phyloP scores from a whole-genome alignment of 2,113 vertebrate species.

The Syrrhaptes paradoxus region DNA sequence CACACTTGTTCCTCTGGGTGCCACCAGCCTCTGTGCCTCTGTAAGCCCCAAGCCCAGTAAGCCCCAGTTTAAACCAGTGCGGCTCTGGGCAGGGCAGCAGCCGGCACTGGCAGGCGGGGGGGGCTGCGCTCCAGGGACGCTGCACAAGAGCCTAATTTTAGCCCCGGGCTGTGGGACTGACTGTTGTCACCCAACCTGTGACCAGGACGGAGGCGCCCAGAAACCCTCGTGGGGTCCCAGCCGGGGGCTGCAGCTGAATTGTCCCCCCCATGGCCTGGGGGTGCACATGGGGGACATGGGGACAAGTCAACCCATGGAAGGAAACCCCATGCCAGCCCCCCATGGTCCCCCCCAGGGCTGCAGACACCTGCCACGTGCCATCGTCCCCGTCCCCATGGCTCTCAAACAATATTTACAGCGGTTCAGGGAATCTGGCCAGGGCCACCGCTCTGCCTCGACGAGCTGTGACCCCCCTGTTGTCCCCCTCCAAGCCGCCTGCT shows the following conservation, averaged over 20 bases:
- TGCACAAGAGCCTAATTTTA: slow-evolving; percentile 20
- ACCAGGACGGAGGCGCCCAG: background rate
- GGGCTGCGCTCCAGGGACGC: background rate
- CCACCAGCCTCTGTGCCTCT: rapidly evolving
- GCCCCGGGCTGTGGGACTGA: background rate
- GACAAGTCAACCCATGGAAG: background rate
- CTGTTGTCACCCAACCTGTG: background rate
- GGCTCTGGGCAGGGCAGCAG: rapidly evolving
- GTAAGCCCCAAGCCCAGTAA: background rate
- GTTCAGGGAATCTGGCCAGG: background rate
- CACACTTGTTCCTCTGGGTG: background rate
- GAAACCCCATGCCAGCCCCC: background rate
- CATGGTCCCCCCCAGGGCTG: rapidly evolving
- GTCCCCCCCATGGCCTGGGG: background rate
- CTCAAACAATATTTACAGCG: slow-evolving; percentile 42
- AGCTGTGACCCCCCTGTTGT: background rate
- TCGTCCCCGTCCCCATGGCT: slow-evolving; percentile 36
- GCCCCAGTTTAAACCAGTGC: background rate
- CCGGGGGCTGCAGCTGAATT: background rate
- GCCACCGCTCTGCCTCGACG: background rate
- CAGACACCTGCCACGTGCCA: slow-evolving; percentile 40
- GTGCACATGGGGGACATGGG: background rate
- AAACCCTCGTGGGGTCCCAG: background rate
- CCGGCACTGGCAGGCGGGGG: rapidly evolving
- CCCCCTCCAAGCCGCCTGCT: rapidly evolving